Percentiles rank a stretch among this genome's conserved stretches.
Conservation (phyloP, 2,113 vertebrate species). For the Trachemys scripta region DNA sequence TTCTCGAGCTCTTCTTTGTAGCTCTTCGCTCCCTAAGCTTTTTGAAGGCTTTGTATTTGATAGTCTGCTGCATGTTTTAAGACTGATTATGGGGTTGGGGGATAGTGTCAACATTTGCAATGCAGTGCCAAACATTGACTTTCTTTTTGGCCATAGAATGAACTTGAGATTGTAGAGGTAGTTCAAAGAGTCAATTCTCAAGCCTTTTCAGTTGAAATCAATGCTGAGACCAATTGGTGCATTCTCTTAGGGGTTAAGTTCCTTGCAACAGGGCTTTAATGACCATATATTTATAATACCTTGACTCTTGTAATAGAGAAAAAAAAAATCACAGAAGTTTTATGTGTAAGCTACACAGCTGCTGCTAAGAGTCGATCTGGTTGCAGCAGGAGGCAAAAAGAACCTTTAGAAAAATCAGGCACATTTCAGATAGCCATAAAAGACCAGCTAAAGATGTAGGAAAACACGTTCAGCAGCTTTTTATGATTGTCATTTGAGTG, state of each 20-base stretch:
- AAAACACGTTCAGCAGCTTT: neutral
- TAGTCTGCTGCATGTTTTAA: neutral
- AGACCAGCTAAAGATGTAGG: neutral
- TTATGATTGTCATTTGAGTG: neutral
- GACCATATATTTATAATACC: neutral
- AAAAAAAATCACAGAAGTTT: neutral
- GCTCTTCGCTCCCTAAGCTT: neutral
- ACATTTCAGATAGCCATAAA: neutral
- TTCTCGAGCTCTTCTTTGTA: neutral
- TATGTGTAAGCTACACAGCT: neutral
- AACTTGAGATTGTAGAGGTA: neutral
- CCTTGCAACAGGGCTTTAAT: neutral
- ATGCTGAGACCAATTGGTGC: neutral
- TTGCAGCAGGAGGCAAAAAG: neutral
- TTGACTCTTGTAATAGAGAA: neutral
- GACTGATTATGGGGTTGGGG: neutral
- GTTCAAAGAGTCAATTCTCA: neutral
- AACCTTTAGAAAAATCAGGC: neutral
- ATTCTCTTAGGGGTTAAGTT: neutral
- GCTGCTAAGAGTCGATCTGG: neutral
- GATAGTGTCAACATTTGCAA: neutral
- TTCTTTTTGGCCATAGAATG: neutral
- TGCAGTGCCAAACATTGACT: neutral
- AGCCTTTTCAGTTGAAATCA: neutral
- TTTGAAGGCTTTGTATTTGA: neutral